phyloP scores from a whole-genome alignment of 2,797 vertebrate genomes.

The Distichodus sexfasciatus region DNA sequence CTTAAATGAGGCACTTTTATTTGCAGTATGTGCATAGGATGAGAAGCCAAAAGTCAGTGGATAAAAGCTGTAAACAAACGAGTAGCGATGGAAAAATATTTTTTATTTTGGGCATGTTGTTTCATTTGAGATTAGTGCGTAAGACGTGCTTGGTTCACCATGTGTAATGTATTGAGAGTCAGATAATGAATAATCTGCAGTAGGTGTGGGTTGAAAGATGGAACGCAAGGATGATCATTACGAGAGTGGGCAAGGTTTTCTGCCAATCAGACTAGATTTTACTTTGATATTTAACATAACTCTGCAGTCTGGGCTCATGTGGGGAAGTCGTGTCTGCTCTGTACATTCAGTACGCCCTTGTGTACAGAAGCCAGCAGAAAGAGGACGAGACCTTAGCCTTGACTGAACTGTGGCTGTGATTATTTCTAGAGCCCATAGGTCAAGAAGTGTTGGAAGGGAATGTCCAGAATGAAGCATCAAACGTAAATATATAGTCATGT shows the following conservation, averaged over 20 bases:
- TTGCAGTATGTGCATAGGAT: too few species aligned
- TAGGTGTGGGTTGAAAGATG: neutral
- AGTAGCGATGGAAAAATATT: too few species aligned
- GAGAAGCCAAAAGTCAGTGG: too few species aligned
- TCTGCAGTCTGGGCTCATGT: neutral
- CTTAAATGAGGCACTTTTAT: too few species aligned
- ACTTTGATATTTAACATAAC: neutral
- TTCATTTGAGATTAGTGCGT: too few species aligned
- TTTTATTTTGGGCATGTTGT: too few species aligned
- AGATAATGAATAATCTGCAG: too few species aligned
- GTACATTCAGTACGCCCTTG: too few species aligned
- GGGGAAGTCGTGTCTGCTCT: too few species aligned
- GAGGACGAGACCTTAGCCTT: neutral
- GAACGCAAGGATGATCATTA: neutral
- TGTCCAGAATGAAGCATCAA: neutral
- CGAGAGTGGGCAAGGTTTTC: neutral
- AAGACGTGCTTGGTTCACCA: too few species aligned
- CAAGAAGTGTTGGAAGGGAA: constrained; percentile 12
- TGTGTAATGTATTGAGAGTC: too few species aligned
- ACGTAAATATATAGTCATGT: constrained; percentile 19
- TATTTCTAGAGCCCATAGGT: constrained; percentile 4
- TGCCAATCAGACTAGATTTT: neutral
- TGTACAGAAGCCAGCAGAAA: neutral
- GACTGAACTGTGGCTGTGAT: neutral
- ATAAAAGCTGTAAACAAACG: too few species aligned